These are phyloP conservation scores for Microcebus griseorufus DNA, from an alignment of 2,113 vertebrate genomes.

Conservation along the genomic window DNA sequence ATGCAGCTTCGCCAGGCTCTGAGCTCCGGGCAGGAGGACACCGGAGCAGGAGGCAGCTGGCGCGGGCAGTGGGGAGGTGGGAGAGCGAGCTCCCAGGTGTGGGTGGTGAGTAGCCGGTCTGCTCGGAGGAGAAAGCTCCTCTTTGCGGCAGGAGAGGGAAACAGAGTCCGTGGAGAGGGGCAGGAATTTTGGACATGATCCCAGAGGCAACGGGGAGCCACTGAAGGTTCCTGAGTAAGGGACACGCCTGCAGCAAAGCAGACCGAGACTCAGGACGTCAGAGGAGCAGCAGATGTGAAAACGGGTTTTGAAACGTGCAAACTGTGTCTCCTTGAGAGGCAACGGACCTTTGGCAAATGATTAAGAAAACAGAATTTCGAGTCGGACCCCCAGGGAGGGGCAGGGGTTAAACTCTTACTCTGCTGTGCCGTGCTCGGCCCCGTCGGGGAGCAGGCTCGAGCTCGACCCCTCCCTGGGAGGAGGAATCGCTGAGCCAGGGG, in stretches of 20 bases:
- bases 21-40: fast-evolving
- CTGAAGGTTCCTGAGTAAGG: background rate
- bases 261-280: background rate
- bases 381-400: background rate
- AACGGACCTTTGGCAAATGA: background rate
- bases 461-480: fast-evolving
- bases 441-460: fast-evolving
- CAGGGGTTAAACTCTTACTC: fast-evolving
- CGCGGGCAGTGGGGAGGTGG: background rate
- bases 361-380: background rate
- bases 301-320: background rate
- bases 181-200: background rate
- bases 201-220: background rate
- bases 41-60: background rate
- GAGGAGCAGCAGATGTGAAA: background rate
- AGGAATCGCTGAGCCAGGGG: fast-evolving
- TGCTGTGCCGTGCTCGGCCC: fast-evolving
- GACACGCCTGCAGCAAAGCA: background rate
- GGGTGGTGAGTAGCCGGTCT: background rate
- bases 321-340: background rate
- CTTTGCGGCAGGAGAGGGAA: background rate
- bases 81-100: fast-evolving
- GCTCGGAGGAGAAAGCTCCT: background rate
- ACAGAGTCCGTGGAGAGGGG: fast-evolving
- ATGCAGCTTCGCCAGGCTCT: fast-evolving